These are phyloP conservation scores for Macheiramphus alcinus DNA, from an alignment of 2,113 vertebrate species.

Conservation along the genomic window DNA sequence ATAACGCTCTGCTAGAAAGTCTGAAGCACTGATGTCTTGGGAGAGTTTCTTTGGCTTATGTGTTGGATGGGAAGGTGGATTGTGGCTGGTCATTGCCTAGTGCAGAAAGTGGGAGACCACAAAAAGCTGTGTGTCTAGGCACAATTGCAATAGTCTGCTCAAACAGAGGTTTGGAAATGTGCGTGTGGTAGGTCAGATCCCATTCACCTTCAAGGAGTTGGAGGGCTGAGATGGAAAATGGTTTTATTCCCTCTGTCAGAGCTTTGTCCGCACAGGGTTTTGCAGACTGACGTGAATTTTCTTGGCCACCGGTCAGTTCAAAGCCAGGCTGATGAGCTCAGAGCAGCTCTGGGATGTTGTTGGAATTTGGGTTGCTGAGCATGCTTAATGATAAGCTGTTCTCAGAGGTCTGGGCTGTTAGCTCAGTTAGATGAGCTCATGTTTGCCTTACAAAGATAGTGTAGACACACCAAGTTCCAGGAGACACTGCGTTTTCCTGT, in stretches of 20 bases:
- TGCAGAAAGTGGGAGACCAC: background rate
- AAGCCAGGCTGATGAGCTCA: background rate
- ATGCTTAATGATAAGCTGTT: background rate
- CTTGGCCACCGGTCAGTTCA: background rate
- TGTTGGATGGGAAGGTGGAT: background rate
- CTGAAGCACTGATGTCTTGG: background rate
- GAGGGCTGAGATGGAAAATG: background rate
- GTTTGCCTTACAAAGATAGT: background rate
- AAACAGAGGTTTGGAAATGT: background rate
- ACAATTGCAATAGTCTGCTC: background rate
- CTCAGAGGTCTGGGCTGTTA: background rate
- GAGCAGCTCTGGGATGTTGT: background rate
- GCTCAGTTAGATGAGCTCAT: constrained; percentile 12
- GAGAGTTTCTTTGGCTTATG: background rate
- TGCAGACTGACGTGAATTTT: background rate
- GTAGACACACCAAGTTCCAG: background rate
- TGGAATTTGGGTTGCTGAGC: background rate
- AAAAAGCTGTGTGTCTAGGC: background rate
- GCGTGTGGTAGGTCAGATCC: background rate
- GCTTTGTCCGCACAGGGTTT: background rate
- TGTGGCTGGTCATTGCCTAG: background rate
- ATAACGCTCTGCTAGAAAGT: background rate
- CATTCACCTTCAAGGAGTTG: background rate
- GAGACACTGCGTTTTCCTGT: background rate
- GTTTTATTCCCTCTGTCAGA: background rate